These are phyloP conservation scores for Desmophyllum pertusum DNA, from an alignment of 92 coral and sea anemone genomes.

Conservation along the genomic window DNA sequence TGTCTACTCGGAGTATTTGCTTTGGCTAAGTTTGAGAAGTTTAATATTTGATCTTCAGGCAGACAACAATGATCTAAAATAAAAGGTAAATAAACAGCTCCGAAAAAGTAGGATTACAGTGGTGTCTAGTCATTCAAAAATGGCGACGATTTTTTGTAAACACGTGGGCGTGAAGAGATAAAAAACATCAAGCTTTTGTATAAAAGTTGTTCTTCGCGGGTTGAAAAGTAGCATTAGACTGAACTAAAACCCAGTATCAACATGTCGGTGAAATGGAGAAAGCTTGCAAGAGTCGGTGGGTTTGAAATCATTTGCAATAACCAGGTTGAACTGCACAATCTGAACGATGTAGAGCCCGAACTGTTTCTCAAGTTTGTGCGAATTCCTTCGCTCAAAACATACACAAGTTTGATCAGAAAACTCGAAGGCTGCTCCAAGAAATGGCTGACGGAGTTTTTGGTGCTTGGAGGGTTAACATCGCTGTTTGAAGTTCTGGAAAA, in stretches of 20 bases:
- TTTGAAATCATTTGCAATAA: conserved; percentile 9
- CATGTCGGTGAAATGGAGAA: conserved; percentile 76
- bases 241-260: not conserved
- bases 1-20: too few relatives aligned
- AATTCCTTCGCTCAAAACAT: conserved; percentile 75
- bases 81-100: too few relatives aligned
- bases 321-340: conserved; percentile 34
- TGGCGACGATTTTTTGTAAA: too few relatives aligned
- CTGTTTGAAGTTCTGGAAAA: conserved; percentile 82
- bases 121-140: too few relatives aligned
- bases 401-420: conserved; percentile 59
- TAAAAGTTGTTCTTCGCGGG: not conserved
- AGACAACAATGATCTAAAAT: too few relatives aligned
- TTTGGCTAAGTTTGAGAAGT: too few relatives aligned
- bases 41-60: too few relatives aligned
- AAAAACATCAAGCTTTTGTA: not conserved
- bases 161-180: too few relatives aligned
- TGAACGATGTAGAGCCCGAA: conserved; percentile 79
- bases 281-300: conserved; percentile 52
- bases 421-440: conserved; percentile 62
- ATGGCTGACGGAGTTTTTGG: conserved; percentile 87
- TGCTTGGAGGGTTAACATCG: conserved; percentile 71
- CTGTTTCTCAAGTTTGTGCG: conserved; percentile 74
- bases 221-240: not conserved
- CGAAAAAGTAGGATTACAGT: too few relatives aligned